Conservation (phyloP, 2,888 invertebrate genomes). For the Andrena flavipes region DNA sequence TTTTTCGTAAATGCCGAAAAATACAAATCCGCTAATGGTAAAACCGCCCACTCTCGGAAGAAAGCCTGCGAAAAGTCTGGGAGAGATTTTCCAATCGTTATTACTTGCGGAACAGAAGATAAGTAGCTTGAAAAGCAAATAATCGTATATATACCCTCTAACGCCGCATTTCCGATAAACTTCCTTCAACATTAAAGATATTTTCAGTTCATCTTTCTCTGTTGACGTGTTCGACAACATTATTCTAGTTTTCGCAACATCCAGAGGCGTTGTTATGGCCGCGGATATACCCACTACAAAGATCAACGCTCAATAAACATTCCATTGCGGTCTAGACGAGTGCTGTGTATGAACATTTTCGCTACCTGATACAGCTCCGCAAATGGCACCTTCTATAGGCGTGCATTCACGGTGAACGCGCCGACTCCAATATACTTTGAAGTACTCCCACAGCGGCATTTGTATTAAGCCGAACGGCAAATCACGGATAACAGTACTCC, state of each 20-base stretch:
- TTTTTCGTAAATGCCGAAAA: conserved; percentile 97
- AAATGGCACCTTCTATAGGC: conserved; percentile 91
- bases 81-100: conserved; percentile 67
- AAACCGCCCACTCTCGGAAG: conserved; percentile 94
- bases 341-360: conserved; percentile 25
- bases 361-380: conserved; percentile 93
- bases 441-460: conserved; percentile 97
- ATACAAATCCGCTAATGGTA: conserved; percentile 96
- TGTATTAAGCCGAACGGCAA: conserved; percentile 98
- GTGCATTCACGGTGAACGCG: conserved; percentile 83
- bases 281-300: conserved; percentile 92
- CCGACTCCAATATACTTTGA: conserved; percentile 88
- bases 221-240: conserved; percentile 92
- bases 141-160: conserved; percentile 86
- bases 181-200: conserved; percentile 86
- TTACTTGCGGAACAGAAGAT: neutral
- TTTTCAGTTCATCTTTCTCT: conserved; percentile 83
- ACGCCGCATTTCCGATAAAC: conserved; percentile 90
- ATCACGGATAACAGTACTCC: conserved; percentile 92
- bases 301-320: conserved; percentile 11
- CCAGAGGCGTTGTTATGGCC: conserved; percentile 96
- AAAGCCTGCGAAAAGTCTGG: conserved; percentile 95
- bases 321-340: neutral
- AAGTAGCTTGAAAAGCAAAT: conserved; percentile 48
- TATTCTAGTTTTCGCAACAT: conserved; percentile 98